phyloP scores from a whole-genome alignment of 2,797 vertebrate species.

The Anguilla anguilla region DNA sequence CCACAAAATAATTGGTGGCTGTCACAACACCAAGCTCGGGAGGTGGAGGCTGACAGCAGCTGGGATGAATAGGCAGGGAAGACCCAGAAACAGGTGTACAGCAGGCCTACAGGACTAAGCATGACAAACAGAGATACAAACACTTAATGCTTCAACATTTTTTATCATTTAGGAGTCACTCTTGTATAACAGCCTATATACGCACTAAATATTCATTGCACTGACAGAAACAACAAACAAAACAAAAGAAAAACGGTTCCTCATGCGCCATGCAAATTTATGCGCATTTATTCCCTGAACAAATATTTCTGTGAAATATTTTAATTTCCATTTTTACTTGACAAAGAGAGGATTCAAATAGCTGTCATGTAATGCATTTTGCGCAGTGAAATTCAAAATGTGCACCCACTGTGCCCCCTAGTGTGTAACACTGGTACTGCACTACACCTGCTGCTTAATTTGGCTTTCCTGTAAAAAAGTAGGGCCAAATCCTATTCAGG shows the following conservation, averaged over 20 bases:
- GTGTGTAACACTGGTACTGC: neutral
- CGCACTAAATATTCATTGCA: neutral
- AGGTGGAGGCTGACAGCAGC: neutral
- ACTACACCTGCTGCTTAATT: neutral
- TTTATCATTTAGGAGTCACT: neutral
- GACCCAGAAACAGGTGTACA: neutral
- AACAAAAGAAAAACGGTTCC: neutral
- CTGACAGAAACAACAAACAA: neutral
- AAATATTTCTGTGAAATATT: neutral
- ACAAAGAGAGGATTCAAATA: neutral
- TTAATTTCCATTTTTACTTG: neutral
- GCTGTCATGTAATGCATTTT: neutral
- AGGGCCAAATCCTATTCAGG: neutral
- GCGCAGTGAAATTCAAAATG: neutral
- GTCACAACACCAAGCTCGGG: neutral
- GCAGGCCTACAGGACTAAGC: neutral
- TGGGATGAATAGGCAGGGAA: neutral
- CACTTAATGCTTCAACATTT: neutral
- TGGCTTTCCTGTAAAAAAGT: neutral
- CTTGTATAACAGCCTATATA: neutral
- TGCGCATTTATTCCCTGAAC: neutral
- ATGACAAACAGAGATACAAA: neutral
- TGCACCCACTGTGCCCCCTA: neutral
- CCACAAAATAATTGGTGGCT: neutral
- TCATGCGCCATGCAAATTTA: neutral